phyloP scores from a whole-genome alignment of 2,113 vertebrate genomes.

The Anas platyrhynchos region DNA sequence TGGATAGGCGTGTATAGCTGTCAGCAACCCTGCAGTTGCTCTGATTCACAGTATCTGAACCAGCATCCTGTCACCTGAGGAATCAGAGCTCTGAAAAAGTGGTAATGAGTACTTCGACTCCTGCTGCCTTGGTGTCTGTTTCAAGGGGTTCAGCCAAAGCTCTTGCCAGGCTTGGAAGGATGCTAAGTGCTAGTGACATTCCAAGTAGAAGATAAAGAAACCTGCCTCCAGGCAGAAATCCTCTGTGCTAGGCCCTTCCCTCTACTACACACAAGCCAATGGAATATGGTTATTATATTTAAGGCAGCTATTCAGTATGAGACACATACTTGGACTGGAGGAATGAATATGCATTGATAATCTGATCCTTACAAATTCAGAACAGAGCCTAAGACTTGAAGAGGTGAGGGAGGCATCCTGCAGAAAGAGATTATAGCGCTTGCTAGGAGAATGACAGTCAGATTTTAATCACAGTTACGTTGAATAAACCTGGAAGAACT shows the following conservation, averaged over 20 bases:
- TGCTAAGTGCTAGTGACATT: not conserved
- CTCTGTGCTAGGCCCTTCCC: not conserved
- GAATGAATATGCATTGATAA: slow-evolving; percentile 40
- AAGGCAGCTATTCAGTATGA: slow-evolving; percentile 14
- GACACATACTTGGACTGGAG: not conserved
- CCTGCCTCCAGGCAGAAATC: not conserved
- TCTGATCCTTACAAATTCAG: slow-evolving; percentile 37
- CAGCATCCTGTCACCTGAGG: not conserved
- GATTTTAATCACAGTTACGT: not conserved
- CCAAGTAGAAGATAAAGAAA: slow-evolving; percentile 4
- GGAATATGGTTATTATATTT: not conserved
- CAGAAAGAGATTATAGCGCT: slow-evolving; percentile 5
- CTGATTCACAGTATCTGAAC: not conserved
- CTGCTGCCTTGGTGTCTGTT: not conserved
- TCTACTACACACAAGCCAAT: not conserved
- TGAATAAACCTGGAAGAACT: slow-evolving; percentile 25
- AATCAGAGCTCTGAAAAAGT: not conserved
- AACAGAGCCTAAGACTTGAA: slow-evolving; percentile 38
- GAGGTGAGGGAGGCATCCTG: slow-evolving; percentile 25
- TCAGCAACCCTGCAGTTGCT: not conserved
- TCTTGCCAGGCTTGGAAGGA: not conserved
- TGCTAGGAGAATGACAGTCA: not conserved
- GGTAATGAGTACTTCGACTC: not conserved
- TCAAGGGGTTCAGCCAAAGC: slow-evolving; percentile 6
- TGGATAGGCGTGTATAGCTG: not conserved